These are phyloP conservation scores for Phalacrocorax brasilianus DNA, from an alignment of 2,113 vertebrate species.

Conservation along the genomic window DNA sequence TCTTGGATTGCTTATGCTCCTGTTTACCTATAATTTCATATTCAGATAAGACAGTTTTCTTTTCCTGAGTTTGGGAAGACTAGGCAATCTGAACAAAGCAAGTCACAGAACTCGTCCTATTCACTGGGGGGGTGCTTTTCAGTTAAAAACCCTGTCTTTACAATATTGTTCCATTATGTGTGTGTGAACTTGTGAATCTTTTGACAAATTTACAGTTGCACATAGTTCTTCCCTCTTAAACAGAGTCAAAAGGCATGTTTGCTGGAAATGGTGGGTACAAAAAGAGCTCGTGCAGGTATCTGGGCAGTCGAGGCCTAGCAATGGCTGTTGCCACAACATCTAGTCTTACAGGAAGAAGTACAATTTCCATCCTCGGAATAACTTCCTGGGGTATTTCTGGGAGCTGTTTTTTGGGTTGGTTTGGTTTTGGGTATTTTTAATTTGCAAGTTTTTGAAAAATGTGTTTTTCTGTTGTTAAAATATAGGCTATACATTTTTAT, in stretches of 20 bases:
- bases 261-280: not conserved
- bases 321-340: not conserved
- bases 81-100: not conserved
- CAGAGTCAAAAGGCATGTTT: not conserved
- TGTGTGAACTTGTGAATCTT: not conserved
- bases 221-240: not conserved
- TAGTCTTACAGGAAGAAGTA: not conserved
- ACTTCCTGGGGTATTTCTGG: not conserved
- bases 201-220: not conserved
- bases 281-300: not conserved
- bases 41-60: not conserved
- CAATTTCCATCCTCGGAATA: not conserved
- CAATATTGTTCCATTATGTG: not conserved
- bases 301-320: not conserved
- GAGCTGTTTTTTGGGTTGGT: not conserved
- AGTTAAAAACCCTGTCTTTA: not conserved
- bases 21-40: not conserved
- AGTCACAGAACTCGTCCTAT: not conserved
- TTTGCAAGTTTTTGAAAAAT: not conserved
- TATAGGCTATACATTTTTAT: not conserved
- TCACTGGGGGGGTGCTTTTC: not conserved
- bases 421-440: not conserved
- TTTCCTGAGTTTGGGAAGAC: not conserved
- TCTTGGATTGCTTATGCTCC: not conserved
- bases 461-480: not conserved